These are phyloP conservation scores for Bradypus variegatus DNA, from an alignment of 2,797 vertebrate species.

Conservation along the genomic window DNA sequence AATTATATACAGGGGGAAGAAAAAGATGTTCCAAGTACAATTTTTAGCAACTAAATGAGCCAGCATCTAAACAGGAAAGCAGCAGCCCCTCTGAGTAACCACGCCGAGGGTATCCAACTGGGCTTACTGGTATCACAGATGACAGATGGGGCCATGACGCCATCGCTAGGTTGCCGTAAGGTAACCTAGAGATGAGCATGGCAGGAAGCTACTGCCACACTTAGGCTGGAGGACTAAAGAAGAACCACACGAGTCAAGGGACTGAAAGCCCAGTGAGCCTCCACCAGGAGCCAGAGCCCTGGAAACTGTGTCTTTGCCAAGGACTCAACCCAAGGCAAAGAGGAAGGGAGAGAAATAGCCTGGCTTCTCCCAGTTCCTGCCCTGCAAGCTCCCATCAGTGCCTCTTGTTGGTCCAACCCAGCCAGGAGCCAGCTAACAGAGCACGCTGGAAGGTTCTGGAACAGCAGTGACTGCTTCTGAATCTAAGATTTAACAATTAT, in stretches of 20 bases:
- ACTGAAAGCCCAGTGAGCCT: not conserved
- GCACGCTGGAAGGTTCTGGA: not conserved
- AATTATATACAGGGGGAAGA: conserved; percentile 20
- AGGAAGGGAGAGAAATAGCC: not conserved
- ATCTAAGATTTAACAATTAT: not conserved
- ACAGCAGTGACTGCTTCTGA: not conserved
- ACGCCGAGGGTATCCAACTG: not conserved
- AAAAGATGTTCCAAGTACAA: not conserved
- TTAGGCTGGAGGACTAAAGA: not conserved
- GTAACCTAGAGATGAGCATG: not conserved
- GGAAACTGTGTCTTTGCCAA: not conserved
- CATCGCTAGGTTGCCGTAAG: too few relatives aligned
- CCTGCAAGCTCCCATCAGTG: not conserved
- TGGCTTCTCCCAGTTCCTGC: not conserved
- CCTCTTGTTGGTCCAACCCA: not conserved
- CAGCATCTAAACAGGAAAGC: not conserved
- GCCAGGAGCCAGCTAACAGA: not conserved
- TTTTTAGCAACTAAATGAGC: not conserved
- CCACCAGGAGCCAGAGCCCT: not conserved
- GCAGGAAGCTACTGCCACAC: not conserved
- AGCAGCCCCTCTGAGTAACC: not conserved
- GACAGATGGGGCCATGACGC: not conserved
- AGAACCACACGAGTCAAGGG: not conserved
- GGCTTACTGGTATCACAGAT: accelerated
- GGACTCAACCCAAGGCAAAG: not conserved